These are phyloP conservation scores for Cataglyphis albicans DNA, from an alignment of 2,888 invertebrate genomes.

Conservation along the genomic window DNA sequence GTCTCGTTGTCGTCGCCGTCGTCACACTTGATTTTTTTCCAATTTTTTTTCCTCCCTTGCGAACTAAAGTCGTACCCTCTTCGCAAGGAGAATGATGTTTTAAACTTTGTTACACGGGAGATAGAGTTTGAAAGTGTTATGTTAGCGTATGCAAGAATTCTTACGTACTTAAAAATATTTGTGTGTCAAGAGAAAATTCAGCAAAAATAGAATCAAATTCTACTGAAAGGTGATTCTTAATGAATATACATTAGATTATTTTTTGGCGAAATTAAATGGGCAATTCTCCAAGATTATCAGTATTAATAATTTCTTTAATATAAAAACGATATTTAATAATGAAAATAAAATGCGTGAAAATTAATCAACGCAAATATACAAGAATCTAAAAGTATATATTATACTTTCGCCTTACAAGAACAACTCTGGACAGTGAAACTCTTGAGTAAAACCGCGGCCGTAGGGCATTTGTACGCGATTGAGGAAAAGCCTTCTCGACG, in stretches of 20 bases:
- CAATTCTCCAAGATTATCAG: background rate
- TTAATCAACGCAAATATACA: constrained; percentile 32
- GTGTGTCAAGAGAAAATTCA: background rate
- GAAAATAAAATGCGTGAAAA: background rate
- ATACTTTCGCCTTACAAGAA: constrained; percentile 28
- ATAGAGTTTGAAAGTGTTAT: background rate
- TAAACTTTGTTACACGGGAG: background rate
- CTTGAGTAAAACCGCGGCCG: constrained; percentile 13
- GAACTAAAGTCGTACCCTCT: constrained; percentile 9
- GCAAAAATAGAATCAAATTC: background rate
- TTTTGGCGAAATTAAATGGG: background rate
- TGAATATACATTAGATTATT: background rate
- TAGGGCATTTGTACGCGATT: constrained; percentile 18
- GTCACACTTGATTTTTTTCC: constrained; percentile 59
- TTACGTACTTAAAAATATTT: background rate
- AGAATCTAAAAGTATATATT: constrained; percentile 10
- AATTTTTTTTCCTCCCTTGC: constrained; percentile 26
- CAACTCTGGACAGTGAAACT: background rate
- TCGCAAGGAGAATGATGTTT: background rate
- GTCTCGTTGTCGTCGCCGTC: constrained; percentile 53
- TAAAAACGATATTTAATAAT: background rate
- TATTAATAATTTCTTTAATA: background rate
- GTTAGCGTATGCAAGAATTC: background rate
- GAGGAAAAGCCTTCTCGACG: constrained; percentile 14
- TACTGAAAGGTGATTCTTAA: background rate